Evolutionary conservation across 2,113 vertebrate species (phyloP).

Genomic region (Formicarius rufipectus): DNA sequence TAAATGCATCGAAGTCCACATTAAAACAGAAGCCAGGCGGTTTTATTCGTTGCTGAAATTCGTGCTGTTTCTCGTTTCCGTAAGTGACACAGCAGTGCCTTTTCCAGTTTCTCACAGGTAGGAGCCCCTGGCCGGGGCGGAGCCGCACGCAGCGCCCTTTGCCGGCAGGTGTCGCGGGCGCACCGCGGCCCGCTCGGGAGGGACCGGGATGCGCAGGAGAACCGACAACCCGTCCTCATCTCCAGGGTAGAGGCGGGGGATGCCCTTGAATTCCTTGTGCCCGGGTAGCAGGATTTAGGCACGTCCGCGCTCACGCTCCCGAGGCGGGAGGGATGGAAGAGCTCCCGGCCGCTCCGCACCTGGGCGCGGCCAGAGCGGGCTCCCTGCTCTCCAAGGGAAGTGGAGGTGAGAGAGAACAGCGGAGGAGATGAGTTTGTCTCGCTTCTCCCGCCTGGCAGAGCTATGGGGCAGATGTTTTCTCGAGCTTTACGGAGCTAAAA

Average conservation of each 20-base stretch:
- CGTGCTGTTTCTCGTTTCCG: background rate
- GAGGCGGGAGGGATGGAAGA: fast-evolving
- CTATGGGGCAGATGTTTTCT: background rate
- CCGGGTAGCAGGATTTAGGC: fast-evolving
- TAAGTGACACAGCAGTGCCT: background rate
- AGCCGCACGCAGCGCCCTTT: background rate
- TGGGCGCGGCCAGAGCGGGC: fast-evolving
- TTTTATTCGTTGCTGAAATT: background rate
- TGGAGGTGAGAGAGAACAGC: background rate
- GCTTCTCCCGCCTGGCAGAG: background rate
- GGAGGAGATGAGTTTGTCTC: background rate
- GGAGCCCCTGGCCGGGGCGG: background rate
- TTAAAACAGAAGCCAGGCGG: background rate
- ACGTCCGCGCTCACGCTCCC: fast-evolving
- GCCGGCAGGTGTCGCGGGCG: background rate
- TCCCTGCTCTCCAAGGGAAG: background rate
- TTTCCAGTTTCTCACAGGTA: no score
- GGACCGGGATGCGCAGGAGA: background rate
- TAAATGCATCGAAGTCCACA: fast-evolving
- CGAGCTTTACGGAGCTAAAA: fast-evolving
- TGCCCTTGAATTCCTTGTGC: fast-evolving
- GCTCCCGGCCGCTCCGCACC: background rate
- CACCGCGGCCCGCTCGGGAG: background rate
- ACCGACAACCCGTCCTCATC: fast-evolving
- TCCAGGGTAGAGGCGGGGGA: fast-evolving